Evolutionary conservation across 2,797 vertebrate genomes (phyloP).

Genomic region (Spinus pinus): DNA sequence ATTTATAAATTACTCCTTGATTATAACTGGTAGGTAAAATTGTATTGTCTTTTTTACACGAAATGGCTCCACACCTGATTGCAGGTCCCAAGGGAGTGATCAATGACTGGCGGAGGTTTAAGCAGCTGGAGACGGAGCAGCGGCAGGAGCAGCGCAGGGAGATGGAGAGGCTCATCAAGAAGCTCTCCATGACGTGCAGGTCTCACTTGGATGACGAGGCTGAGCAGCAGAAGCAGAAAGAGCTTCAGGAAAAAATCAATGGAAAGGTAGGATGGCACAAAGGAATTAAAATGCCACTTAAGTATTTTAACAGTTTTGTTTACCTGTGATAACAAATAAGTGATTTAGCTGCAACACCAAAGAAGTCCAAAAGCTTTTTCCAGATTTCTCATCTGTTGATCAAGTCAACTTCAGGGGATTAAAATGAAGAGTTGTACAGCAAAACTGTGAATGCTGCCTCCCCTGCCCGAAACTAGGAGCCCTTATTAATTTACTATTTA

Average conservation of each 20-base stretch:
- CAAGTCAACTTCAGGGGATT: background rate
- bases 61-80: background rate
- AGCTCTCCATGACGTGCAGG: conserved; percentile 91
- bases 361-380: background rate
- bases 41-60: fast-evolving
- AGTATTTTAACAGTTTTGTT: background rate
- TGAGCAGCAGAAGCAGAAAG: conserved; percentile 87
- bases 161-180: conserved; percentile 94
- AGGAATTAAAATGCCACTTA: background rate
- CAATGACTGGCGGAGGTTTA: conserved; percentile 96
- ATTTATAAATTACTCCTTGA: background rate
- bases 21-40: background rate
- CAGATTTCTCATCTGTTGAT: background rate
- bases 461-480: background rate
- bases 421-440: background rate
- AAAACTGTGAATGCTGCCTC: background rate
- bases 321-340: background rate
- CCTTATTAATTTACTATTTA: background rate
- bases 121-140: conserved; percentile 95
- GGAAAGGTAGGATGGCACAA: conserved; percentile 80
- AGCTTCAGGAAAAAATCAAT: conserved; percentile 89
- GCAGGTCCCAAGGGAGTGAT: conserved; percentile 96
- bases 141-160: conserved; percentile 91
- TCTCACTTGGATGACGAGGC: conserved; percentile 89
- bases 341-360: background rate